phyloP scores from a whole-genome alignment of 2,113 vertebrate genomes.

The Plotosus lineatus region DNA sequence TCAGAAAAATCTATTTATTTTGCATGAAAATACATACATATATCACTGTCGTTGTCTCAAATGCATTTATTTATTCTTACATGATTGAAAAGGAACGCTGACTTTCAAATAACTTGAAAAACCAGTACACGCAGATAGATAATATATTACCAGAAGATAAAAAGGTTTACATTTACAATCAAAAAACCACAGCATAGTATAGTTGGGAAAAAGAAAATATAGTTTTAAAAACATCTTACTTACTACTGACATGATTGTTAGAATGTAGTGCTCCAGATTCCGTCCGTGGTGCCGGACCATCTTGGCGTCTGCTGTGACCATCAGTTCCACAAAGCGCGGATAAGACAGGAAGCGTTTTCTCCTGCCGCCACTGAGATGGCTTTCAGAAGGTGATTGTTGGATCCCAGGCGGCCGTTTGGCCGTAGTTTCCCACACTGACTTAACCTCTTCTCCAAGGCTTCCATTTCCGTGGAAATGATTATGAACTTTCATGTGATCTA shows the following conservation, averaged over 20 bases:
- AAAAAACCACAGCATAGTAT: neutral
- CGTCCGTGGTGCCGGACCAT: constrained; percentile 88
- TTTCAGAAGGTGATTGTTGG: constrained; percentile 60
- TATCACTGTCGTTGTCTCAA: neutral
- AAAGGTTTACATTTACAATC: neutral
- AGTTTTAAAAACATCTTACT: constrained; percentile 71
- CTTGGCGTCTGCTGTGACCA: constrained; percentile 92
- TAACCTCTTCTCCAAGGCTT: constrained; percentile 70
- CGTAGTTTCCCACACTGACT: constrained; percentile 64
- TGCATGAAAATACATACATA: neutral
- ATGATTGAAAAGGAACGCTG: neutral
- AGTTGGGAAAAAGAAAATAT: neutral
- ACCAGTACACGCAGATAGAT: neutral
- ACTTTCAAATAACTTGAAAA: neutral
- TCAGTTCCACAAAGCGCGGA: constrained; percentile 95
- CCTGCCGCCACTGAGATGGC: constrained; percentile 61
- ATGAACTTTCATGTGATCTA: constrained; percentile 72
- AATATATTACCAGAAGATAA: neutral
- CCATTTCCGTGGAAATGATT: constrained; percentile 62
- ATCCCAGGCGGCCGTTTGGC: constrained; percentile 52
- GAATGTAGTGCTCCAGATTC: constrained; percentile 91
- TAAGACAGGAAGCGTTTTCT: constrained; percentile 94
- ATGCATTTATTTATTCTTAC: neutral
- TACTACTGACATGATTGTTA: constrained; percentile 99
- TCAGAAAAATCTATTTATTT: neutral